These are phyloP conservation scores for Aphelenchoides bicaudatus DNA, from an alignment of 2,888 invertebrate species.

Conservation along the genomic window DNA sequence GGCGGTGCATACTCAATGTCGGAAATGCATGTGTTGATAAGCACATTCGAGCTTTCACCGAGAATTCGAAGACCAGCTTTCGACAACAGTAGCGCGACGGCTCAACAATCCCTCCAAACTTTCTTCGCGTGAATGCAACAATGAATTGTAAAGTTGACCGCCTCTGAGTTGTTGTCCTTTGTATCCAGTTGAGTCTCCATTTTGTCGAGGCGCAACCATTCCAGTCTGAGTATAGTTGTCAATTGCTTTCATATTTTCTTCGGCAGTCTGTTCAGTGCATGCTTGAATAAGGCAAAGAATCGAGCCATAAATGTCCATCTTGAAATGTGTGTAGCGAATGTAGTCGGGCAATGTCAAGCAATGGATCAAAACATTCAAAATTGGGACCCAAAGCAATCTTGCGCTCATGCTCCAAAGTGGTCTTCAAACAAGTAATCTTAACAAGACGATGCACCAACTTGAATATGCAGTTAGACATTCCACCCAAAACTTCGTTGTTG, in stretches of 20 bases:
- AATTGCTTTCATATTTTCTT: neutral
- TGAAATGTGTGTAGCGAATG: constrained; percentile 31
- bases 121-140: neutral
- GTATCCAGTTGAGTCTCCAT: too few species aligned
- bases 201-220: neutral
- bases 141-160: neutral
- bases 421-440: neutral
- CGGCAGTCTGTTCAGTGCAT: constrained; percentile 10
- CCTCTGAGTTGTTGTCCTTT: neutral
- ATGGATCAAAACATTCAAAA: constrained; percentile 26
- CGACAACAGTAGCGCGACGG: neutral
- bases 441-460: constrained; percentile 28
- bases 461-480: constrained; percentile 34
- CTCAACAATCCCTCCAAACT: neutral
- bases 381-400: constrained; percentile 20
- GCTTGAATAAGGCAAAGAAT: constrained; percentile 12
- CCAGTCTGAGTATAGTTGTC: constrained; percentile 8
- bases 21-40: constrained; percentile 3
- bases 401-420: constrained; percentile 6
- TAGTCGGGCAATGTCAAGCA: constrained; percentile 33
- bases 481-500: constrained; percentile 33
- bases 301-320: constrained; percentile 31
- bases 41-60: constrained; percentile 1
- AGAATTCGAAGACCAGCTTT: constrained; percentile 9
- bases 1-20: constrained; percentile 19